Conservation (phyloP, 2,888 invertebrate genomes). For the Agrochola lota region DNA sequence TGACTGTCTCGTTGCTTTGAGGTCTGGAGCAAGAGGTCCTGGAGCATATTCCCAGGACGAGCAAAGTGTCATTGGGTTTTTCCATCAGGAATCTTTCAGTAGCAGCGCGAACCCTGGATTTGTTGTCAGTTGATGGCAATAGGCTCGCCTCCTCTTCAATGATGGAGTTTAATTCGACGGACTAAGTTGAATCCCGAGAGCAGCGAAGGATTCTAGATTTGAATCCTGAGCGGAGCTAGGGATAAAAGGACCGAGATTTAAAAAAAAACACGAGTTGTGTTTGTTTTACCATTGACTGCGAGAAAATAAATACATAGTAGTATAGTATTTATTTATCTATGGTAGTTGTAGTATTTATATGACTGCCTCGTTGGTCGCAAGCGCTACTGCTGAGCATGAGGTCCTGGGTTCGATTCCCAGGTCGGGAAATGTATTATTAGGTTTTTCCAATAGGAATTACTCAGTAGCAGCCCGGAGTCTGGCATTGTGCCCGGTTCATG, state of each 20-base stretch:
- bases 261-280: no score
- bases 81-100: background rate
- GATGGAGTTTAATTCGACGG: no score
- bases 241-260: no score
- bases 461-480: background rate
- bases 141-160: background rate
- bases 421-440: background rate
- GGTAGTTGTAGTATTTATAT: no score
- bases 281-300: no score
- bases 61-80: background rate
- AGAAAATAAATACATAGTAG: no score
- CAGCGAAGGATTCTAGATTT: no score
- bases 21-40: background rate
- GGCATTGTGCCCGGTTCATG: background rate
- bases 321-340: no score
- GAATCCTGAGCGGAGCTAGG: no score
- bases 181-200: no score
- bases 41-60: background rate
- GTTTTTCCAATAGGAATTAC: background rate
- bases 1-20: background rate
- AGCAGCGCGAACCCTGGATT: background rate
- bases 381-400: background rate
- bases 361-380: no score
- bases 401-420: background rate
- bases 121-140: background rate